Evolutionary conservation across 1,140 invertebrate genomes (phyloP).

Genomic region (Dryas iulia): DNA sequence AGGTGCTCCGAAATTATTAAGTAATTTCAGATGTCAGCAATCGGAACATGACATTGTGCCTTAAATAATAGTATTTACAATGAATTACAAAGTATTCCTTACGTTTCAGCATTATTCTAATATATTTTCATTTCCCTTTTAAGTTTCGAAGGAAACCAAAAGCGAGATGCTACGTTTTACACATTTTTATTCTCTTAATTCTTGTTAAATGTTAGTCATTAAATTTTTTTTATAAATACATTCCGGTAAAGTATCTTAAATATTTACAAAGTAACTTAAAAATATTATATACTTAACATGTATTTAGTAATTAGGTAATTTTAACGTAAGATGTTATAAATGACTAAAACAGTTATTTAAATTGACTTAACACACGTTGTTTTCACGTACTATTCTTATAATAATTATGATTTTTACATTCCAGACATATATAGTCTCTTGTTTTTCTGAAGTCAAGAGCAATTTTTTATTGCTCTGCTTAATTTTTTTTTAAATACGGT

Average conservation of each 20-base stretch:
- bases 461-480: neutral
- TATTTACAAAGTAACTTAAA: neutral
- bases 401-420: neutral
- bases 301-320: neutral
- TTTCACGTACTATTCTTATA: neutral
- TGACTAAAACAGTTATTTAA: neutral
- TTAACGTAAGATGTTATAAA: neutral
- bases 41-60: slow-evolving; percentile 27
- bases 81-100: neutral
- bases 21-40: slow-evolving; percentile 34
- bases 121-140: slow-evolving; percentile 55
- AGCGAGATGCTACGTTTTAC: slow-evolving; percentile 49
- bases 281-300: too few relatives aligned
- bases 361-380: neutral
- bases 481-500: neutral
- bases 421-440: too few relatives aligned
- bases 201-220: too few relatives aligned
- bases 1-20: slow-evolving; percentile 36
- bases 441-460: too few relatives aligned
- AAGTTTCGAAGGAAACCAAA: slow-evolving; percentile 70
- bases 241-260: neutral
- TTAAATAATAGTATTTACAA: slow-evolving; percentile 24
- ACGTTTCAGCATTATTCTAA: neutral
- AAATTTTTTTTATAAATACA: neutral
- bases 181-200: neutral